Evolutionary conservation across 2,113 vertebrate species (phyloP), one percentile per base, ranked within the genome.

Genomic region (Anser cygnoides): DNA sequence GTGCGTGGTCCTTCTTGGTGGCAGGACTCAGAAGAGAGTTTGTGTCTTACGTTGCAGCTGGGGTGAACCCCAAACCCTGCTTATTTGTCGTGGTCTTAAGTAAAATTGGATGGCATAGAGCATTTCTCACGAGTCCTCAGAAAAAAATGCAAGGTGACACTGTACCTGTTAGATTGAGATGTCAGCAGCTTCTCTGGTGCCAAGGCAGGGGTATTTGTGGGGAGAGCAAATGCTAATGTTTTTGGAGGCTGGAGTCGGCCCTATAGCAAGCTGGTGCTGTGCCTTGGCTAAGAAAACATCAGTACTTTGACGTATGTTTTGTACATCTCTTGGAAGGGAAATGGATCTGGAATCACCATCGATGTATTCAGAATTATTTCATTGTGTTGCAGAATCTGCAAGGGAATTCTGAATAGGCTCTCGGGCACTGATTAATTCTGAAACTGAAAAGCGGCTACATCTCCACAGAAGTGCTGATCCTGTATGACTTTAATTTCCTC

Each of bases 391-490:
- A 84, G 4, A 90, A 89, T 89, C 84, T 78, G 68, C 65, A 46
- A 29, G 83, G 86, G 94, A 84, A 57, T 93, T 93, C 86, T 93
- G 77, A 92, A 61, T 62, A 67, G 5, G 15, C 77, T 96, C 57
- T 75, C 13, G 67, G 68, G 83, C 63, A 65, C 72, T 86, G 85
- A 84, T 89, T 86, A 72, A 71, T 87, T 78, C 84, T 72, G 70
- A 41, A 49, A 12, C 62, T 61, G 68, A 85, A 82, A 49, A 41
- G 71, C 4, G 2, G 76, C 76, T 68, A 16, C 41, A 23, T 79
- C 84, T 63, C 49, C 82, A 67, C 81, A 44, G 14, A 94, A 94
- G 55, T 89, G 83, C 92, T 94, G 93, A 90, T 92, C 61, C n/a
- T 88, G 59, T 52, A 10, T 62, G 59, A 44, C 75, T 95, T 70